Evolutionary conservation across 2,797 vertebrate species (phyloP), one percentile per base, ranked within the genome.

Genomic region (Manis pentadactyla): DNA sequence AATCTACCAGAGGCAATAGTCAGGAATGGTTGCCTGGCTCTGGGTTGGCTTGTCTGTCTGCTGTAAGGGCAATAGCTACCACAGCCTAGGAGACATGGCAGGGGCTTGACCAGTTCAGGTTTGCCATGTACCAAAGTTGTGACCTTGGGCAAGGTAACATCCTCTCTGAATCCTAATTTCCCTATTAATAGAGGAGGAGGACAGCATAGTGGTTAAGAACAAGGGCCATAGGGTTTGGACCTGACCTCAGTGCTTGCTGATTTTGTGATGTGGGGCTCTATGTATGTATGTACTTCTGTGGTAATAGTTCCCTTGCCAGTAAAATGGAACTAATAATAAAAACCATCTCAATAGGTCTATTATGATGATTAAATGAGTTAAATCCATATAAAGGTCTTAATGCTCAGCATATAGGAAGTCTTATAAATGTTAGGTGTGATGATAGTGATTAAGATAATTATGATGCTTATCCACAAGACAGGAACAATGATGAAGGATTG

Each of bases 91-190:
- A 34, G 49, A 77, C 19, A 21, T 77, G 74, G 49, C 19, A 68
- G 34, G 55, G 39, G 63, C 57, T 93, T 86, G 34, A n/a, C 39
- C 42, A 77, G 34, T 71, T 77, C 31, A 34, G 63, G 64, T 55
- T 88, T 87, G 71, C n/a, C 29, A 55, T 8, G 15, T 75, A 66
- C 15, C 29, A 39, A 29, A 71, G 66, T 29, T 84, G 39, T 82
- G 15, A 37, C 15, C 49, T 63, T 46, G 6, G 14, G 13, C 59
- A 91, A 88, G 63, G 46, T 10, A 71, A 31, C 27, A 42, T 78
- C 9, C 4, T 74, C 55, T 93, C 88, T 92, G 68, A 96, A 53
- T 61, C 71, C n/a, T 39, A 86, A 19, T 86, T 90, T 86, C 49
- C n/a, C 87, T 78, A 37, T 53, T 75, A 21, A 69, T 13, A 90